Evolutionary conservation across 1,140 invertebrate species (phyloP), one percentile per base, ranked within the genome.

Genomic region (Drosophila nannoptera): DNA sequence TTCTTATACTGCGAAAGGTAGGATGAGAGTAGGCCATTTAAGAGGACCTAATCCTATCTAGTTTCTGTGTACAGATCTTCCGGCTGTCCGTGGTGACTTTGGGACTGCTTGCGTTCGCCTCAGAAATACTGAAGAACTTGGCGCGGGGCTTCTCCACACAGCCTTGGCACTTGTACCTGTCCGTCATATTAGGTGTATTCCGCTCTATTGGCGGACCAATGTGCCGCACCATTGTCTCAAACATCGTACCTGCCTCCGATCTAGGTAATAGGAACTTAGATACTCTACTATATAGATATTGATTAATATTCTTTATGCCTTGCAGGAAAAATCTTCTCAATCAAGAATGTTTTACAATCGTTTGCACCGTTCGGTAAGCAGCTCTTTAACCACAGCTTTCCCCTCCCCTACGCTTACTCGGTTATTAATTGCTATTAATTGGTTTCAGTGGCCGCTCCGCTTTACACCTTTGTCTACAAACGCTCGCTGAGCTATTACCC

Each of bases 151-250:
- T 93, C 29, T 92, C 92, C 5, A 84, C 77, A 2, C 87, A 90
- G 63, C 78, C 92, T 2, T 94, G 92, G 92, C 92, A 94, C 42
- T 92, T 95, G 91, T 95, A 94, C 88, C 68, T 89, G 0, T 77
- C 80, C 1, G 71, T 89, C 7, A 64, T 78, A 6, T 48, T 94
- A 58, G 91, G 91, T 42, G 75, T 91, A 14, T 92, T 94, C 49
- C 88, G 90, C 61, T 91, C 90, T 2, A 87, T 93, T 31, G 90
- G 91, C 11, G 90, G 91, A 6, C 93, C 94, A 29, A 90, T 94
- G 73, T 91, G 93, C 43, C 90, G 94, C 59, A 91, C 94, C 2
- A 89, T 93, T 46, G 82, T 94, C 11, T 93, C 94, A 1, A 94
- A 94, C 82, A 91, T 92, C 32, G 90, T 94, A n/a, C 92, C 92